Evolutionary conservation across 2,113 vertebrate species (phyloP), one percentile per base, ranked within the genome.

Genomic region (Neotoma lepida): DNA sequence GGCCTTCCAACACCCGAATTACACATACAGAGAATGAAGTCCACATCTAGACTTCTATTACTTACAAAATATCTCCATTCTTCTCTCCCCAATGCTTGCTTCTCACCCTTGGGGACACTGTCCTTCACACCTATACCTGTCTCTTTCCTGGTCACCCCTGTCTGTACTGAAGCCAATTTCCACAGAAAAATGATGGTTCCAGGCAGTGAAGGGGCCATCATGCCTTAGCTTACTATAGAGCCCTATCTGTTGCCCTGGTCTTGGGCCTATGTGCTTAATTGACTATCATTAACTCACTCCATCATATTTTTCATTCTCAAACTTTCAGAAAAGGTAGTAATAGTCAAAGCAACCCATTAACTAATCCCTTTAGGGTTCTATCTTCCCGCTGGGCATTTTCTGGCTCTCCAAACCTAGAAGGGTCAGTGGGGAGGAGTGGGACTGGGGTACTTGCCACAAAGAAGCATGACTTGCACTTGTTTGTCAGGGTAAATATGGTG

Each of bases 401-500:
- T 44, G 1, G 20, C 44, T 93, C n/a, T 81, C 30, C 54, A 66
- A 20, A 66, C 35, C 1, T 26, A 30, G 44, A 64, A 66, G 63
- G 80, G 77, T 73, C 28, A 5, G 26, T 33, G 39, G 18, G 30
- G 30, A 41, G 24, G 82, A 70, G 22, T n/a, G 39, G 39, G 4
- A 77, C 6, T n/a, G 70, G 85, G 88, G 46, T 66, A 86, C 64
- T 66, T 89, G 90, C 82, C 44, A 28, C 2, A 4, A 63, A 86
- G 74, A 93, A 96, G 97, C 97, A 96, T 96, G 97, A 73, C 58
- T 2, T n/a, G 22, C 71, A 30, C 91, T 88, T 96, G 86, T 68
- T 91, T 82, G 73, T 68, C 61, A 64, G 78, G 66, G 71, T 41
- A n/a, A 51, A 10, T 44, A 44, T 18, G 61, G 54, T 90, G 35